Percentiles rank a stretch among this genome's conserved stretches.
Evolutionary conservation across 2,888 invertebrate genomes (phyloP).

Genomic region (Melinaea marsaeus): DNA sequence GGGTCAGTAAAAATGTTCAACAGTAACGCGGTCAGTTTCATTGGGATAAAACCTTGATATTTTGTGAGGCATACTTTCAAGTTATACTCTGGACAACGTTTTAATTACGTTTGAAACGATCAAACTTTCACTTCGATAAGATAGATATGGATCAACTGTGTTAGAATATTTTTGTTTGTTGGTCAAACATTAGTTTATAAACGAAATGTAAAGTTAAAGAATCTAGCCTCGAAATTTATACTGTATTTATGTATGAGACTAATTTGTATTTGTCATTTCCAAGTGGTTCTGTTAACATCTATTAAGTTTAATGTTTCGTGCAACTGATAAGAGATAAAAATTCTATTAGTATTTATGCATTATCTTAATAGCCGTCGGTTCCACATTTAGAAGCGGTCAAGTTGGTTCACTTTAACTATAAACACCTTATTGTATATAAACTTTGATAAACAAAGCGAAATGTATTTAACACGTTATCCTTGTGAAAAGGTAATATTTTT

Average conservation of each 20-base stretch:
- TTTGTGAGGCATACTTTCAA: not conserved
- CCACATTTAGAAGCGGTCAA: slow-evolving; percentile 1
- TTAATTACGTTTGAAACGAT: too few relatives aligned
- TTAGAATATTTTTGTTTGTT: too few relatives aligned
- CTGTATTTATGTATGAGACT: slow-evolving; percentile 4
- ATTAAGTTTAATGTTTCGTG: slow-evolving; percentile 13
- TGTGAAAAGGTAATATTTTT: too few relatives aligned
- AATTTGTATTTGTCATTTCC: slow-evolving; percentile 22
- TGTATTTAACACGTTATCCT: too few relatives aligned
- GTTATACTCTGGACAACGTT: too few relatives aligned
- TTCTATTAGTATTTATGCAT: slow-evolving; percentile 16
- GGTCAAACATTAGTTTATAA: too few relatives aligned
- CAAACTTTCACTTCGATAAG: too few relatives aligned
- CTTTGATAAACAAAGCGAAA: not conserved
- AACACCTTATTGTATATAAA: not conserved
- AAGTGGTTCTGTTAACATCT: slow-evolving; percentile 10
- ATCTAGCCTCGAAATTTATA: not conserved
- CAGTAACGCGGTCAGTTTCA: slow-evolving; percentile 8
- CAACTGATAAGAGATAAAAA: slow-evolving; percentile 19
- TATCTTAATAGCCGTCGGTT: slow-evolving; percentile 15
- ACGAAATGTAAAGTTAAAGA: too few relatives aligned
- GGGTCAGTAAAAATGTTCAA: slow-evolving; percentile 27
- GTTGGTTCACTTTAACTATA: not conserved
- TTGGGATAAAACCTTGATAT: slow-evolving; percentile 11
- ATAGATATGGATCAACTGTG: too few relatives aligned